Evolutionary conservation across 2,113 vertebrate genomes (phyloP).

Genomic region (Peucedramus taeniatus): DNA sequence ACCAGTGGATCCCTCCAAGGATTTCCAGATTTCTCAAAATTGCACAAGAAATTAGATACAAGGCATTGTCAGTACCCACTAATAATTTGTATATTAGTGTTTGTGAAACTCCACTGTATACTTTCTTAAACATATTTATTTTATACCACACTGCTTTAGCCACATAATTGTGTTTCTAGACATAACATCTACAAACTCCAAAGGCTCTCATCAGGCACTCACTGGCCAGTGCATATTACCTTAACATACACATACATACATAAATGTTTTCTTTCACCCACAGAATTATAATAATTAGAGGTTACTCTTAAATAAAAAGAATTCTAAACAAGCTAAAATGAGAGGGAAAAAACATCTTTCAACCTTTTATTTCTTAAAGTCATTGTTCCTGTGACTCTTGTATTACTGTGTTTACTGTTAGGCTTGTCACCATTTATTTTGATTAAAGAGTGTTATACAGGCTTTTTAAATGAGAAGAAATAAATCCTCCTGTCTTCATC

Average conservation of each 20-base stretch:
- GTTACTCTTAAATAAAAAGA: neutral
- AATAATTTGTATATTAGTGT: neutral
- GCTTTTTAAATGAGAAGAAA: constrained; percentile 24
- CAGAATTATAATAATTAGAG: neutral
- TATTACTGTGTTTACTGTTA: neutral
- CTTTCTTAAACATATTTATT: neutral
- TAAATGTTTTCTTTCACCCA: neutral
- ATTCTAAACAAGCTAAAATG: neutral
- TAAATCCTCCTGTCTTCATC: neutral
- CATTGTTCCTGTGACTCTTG: neutral
- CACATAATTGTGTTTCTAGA: neutral
- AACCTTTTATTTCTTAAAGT: neutral
- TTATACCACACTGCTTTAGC: neutral
- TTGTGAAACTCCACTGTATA: fast-evolving
- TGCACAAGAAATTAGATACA: neutral
- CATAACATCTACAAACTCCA: neutral
- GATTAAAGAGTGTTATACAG: neutral
- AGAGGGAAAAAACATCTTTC: neutral
- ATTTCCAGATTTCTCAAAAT: neutral
- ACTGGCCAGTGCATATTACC: neutral
- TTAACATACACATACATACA: neutral
- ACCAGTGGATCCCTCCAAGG: neutral
- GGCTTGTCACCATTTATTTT: neutral
- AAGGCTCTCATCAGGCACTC: neutral
- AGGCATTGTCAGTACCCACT: neutral